phyloP scores from a whole-genome alignment of 2,888 invertebrate genomes.

The Leucophora obtusa region DNA sequence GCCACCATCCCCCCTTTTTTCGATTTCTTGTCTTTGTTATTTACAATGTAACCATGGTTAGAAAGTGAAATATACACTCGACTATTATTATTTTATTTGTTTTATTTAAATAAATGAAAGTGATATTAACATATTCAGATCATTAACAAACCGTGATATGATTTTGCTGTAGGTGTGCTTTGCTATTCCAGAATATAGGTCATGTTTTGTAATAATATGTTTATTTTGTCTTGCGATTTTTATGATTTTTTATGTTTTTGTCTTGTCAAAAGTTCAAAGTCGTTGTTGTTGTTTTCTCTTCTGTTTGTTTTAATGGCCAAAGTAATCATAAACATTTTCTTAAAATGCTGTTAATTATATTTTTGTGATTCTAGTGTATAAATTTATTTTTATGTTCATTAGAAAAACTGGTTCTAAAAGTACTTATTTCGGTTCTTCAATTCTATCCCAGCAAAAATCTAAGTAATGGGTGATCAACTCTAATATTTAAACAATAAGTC shows the following conservation, averaged over 20 bases:
- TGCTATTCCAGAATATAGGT: slow-evolving; percentile 38
- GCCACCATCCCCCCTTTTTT: not conserved
- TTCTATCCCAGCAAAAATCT: too few relatives aligned
- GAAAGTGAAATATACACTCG: slow-evolving; percentile 38
- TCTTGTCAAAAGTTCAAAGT: slow-evolving; percentile 30
- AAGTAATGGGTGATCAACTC: too few relatives aligned
- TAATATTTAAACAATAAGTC: too few relatives aligned
- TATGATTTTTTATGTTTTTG: slow-evolving; percentile 1
- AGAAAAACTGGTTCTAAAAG: slow-evolving; percentile 19
- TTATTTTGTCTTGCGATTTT: slow-evolving; percentile 1
- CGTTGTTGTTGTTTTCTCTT: slow-evolving; percentile 20
- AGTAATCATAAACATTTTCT: not conserved
- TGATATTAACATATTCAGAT: slow-evolving; percentile 21
- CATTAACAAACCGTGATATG: not conserved
- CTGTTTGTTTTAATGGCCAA: slow-evolving; percentile 28
- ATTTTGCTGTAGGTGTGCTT: slow-evolving; percentile 32
- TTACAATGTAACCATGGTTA: slow-evolving; percentile 50
- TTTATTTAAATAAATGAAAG: slow-evolving; percentile 58
- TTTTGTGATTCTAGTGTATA: not conserved
- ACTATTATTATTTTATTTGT: slow-evolving; percentile 29
- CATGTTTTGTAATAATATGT: slow-evolving; percentile 21
- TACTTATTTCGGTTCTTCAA: not conserved
- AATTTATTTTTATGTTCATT: not conserved
- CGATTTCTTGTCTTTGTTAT: not conserved
- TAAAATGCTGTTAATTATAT: slow-evolving; percentile 8